Percentiles rank a stretch among this genome's conserved stretches.
Conservation (phyloP, 2,888 invertebrate genomes). For the Pyrochroa serraticornis region DNA sequence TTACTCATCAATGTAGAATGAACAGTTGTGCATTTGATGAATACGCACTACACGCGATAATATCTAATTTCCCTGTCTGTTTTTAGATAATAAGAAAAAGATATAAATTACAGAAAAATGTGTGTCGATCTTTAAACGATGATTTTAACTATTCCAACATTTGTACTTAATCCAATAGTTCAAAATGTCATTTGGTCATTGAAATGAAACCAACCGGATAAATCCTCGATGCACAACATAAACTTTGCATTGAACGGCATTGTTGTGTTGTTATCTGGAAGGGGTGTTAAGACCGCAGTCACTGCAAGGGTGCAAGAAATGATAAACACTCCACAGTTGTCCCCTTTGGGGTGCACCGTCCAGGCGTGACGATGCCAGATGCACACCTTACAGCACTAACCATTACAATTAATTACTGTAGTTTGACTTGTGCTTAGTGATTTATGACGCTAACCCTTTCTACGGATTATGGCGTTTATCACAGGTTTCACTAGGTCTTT, state of each 20-base stretch:
- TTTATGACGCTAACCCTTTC: conserved; percentile 43
- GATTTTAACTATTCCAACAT: conserved; percentile 20
- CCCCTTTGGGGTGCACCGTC: conserved; percentile 29
- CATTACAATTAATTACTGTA: conserved; percentile 45
- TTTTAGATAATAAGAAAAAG: too few relatives aligned
- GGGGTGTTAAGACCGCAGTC: conserved; percentile 40
- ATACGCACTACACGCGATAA: background rate
- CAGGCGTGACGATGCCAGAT: conserved; percentile 45
- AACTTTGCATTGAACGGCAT: conserved; percentile 41
- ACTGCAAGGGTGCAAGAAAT: conserved; percentile 32
- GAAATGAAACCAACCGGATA: conserved; percentile 38
- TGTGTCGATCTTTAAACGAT: too few relatives aligned
- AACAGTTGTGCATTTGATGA: conserved; percentile 48
- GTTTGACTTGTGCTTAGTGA: conserved; percentile 44
- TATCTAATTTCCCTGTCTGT: too few relatives aligned
- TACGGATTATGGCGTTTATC: conserved; percentile 12
- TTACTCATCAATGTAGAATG: conserved; percentile 45
- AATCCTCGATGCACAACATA: conserved; percentile 44
- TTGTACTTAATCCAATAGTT: conserved; percentile 22
- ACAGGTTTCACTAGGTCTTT: conserved; percentile 16
- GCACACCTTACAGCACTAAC: conserved; percentile 43
- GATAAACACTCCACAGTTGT: conserved; percentile 32
- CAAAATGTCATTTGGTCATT: conserved; percentile 35
- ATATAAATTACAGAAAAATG: too few relatives aligned
- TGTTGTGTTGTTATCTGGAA: conserved; percentile 35